Evolutionary conservation across 1,140 invertebrate species (phyloP).

Genomic region (Brachionus rubens): DNA sequence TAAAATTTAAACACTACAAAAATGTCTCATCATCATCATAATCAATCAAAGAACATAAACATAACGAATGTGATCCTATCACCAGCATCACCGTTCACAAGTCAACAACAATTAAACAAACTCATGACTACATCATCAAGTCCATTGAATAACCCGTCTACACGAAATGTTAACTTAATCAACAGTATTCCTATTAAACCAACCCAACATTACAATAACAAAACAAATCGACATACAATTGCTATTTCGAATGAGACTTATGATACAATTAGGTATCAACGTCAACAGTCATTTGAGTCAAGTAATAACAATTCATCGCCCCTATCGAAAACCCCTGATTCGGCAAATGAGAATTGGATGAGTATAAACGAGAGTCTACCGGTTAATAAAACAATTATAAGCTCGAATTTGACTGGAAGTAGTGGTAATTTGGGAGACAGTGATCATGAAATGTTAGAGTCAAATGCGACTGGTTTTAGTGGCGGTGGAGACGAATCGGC

Average conservation of each 20-base stretch:
- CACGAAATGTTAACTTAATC: not conserved
- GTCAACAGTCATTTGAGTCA: constrained; percentile 1
- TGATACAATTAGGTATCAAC: not conserved
- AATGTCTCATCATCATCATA: constrained; percentile 21
- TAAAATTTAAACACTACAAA: not conserved
- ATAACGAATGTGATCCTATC: constrained; percentile 8
- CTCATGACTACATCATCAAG: not conserved
- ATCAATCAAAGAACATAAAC: constrained; percentile 2
- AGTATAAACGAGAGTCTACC: constrained; percentile 16
- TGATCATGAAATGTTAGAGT: constrained; percentile 34
- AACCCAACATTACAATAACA: not conserved
- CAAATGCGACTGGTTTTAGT: not conserved
- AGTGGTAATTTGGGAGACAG: constrained; percentile 19
- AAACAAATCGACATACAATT: constrained; percentile 9
- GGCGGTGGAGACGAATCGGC: constrained; percentile 36
- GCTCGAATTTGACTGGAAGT: constrained; percentile 6
- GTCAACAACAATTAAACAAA: constrained; percentile 6
- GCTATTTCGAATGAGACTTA: not conserved
- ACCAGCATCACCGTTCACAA: constrained; percentile 11
- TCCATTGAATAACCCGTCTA: not conserved
- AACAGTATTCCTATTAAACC: not conserved
- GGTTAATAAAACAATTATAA: not conserved
- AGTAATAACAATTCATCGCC: constrained; percentile 42
- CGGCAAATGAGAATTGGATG: constrained; percentile 29
- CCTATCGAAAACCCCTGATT: constrained; percentile 39